Evolutionary conservation across 2,888 invertebrate species (phyloP), one percentile per base, ranked within the genome.

Genomic region (Xanthia togata): DNA sequence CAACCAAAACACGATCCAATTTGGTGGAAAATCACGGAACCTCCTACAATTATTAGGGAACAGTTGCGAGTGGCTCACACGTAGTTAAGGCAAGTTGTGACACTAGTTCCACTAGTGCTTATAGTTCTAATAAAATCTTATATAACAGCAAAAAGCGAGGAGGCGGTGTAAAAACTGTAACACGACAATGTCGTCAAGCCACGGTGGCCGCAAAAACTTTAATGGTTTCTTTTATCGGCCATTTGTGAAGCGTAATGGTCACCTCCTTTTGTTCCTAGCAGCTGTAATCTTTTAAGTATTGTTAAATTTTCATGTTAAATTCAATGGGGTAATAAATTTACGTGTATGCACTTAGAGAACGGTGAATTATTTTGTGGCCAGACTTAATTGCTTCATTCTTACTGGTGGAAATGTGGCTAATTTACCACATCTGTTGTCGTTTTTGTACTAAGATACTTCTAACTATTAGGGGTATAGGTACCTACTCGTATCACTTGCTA

Each of bases 201-300:
- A 87, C 90, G 87, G 90, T 91, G 89, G 90, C 91, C 91, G 89
- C 94, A 93, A 93, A 93, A 93, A 93, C 93, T 93, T 94, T 94
- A 94, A 94, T 91, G 93, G 90, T 88, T 89, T 88, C 92, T 93
- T 95, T 95, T 95, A 95, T 94, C 88, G 94, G 86, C 93, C 93
- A 93, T 95, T 94, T 92, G 85, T 89, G 86, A 89, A 78, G 77
- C 71, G 88, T 93, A 92, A 94, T 92, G 90, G 90, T 85, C 87
- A 89, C 88, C 84, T 87, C 87, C 90, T 91, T 92, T 93, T 93
- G 91, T 92, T 89, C 88, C 84, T 85, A 82, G 82, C 85, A 79
- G 79, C 87, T 88, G 89, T 93, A 92, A 94, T 93, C 90, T 92
- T 89, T 92, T 91, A 92, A 92, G 89, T 88, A 86, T 73, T 74